Evolutionary conservation across 2,797 vertebrate genomes (phyloP).

Genomic region (Rhyacichthys aspro): DNA sequence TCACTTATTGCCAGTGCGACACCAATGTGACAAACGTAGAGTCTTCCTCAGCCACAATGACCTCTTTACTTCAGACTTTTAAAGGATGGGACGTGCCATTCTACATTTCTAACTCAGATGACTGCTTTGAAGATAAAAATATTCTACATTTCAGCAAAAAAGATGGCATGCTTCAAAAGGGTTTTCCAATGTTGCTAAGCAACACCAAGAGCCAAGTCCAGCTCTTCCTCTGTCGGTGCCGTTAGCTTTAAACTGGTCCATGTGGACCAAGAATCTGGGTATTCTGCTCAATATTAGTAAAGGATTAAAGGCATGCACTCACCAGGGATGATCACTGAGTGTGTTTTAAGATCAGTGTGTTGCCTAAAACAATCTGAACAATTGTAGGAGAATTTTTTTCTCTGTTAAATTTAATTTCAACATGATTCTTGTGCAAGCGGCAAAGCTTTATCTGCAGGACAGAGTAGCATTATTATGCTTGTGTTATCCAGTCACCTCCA

Average conservation of each 20-base stretch:
- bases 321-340: constrained; percentile 6
- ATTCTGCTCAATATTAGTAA: constrained; percentile 23
- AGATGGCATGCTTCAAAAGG: constrained; percentile 44
- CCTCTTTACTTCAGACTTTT: constrained; percentile 36
- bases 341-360: not conserved
- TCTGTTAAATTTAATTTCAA: constrained; percentile 2
- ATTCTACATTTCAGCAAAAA: constrained; percentile 49
- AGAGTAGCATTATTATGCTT: constrained; percentile 41
- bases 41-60: constrained; percentile 27
- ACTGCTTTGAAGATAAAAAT: constrained; percentile 55
- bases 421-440: constrained; percentile 13
- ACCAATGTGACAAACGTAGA: constrained; percentile 22
- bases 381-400: not conserved
- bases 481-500: constrained; percentile 58
- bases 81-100: constrained; percentile 9
- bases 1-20: constrained; percentile 29
- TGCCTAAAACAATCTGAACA: not conserved
- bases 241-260: constrained; percentile 43
- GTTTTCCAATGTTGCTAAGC: constrained; percentile 72
- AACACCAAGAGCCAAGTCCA: constrained; percentile 66
- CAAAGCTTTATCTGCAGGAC: constrained; percentile 47
- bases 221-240: constrained; percentile 30
- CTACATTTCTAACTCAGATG: constrained; percentile 24
- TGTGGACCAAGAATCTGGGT: constrained; percentile 18
- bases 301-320: constrained; percentile 13